phyloP scores from a whole-genome alignment of 2,113 vertebrate genomes.

The Ascaphus truei region DNA sequence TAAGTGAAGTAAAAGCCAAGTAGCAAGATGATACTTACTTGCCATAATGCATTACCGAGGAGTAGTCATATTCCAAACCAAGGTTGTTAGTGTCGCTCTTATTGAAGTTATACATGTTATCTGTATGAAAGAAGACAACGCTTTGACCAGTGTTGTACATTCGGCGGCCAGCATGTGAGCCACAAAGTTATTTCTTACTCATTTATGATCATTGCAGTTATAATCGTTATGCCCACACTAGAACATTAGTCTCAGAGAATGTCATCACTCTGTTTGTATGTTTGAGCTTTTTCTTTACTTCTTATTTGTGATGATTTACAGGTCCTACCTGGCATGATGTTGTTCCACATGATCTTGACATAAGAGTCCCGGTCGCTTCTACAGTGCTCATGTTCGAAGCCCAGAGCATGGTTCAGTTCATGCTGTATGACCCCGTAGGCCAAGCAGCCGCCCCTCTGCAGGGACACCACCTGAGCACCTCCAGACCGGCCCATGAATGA shows the following conservation, averaged over 20 bases:
- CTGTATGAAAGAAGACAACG: slow-evolving; percentile 37
- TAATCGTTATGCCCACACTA: no score
- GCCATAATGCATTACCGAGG: slow-evolving; percentile 59
- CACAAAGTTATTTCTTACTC: no score
- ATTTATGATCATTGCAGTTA: no score
- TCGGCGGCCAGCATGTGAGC: no score
- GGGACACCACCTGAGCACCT: slow-evolving; percentile 47
- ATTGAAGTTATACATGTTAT: slow-evolving; percentile 47
- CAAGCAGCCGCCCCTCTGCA: slow-evolving; percentile 53
- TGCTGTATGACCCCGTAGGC: slow-evolving; percentile 58
- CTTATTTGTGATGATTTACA: no score
- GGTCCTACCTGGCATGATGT: slow-evolving; percentile 55
- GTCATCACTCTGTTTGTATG: neutral
- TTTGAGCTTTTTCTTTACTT: neutral
- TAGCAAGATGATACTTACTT: slow-evolving; percentile 50
- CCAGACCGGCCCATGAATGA: slow-evolving; percentile 54
- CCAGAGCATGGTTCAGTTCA: slow-evolving; percentile 60
- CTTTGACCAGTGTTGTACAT: neutral
- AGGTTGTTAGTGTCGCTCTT: slow-evolving; percentile 50
- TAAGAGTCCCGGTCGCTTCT: slow-evolving; percentile 60
- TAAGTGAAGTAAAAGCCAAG: no score
- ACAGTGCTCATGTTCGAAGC: slow-evolving; percentile 63
- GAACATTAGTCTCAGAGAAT: no score
- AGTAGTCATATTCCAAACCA: slow-evolving; percentile 54
- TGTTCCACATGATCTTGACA: slow-evolving; percentile 55